These are phyloP conservation scores for Ceratothoa steindachneri DNA, from an alignment of 2,888 invertebrate species.

Conservation along the genomic window DNA sequence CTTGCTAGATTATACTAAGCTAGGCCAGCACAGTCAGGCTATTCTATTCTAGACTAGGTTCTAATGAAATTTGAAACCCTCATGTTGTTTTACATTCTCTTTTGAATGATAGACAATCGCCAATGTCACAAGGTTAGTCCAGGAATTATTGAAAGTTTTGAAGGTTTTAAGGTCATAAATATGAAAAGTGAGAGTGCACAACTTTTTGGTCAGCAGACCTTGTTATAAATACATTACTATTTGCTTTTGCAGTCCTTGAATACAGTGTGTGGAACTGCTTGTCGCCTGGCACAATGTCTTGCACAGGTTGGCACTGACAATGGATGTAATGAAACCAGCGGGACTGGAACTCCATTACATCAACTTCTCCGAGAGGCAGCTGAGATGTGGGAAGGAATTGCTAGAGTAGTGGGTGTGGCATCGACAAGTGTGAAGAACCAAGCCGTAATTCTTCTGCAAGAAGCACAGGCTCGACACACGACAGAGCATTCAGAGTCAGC, in stretches of 20 bases:
- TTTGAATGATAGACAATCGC: too few species aligned
- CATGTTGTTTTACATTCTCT: too few species aligned
- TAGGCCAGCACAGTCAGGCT: too few species aligned
- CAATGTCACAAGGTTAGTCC: too few species aligned
- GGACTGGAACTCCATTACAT: neutral
- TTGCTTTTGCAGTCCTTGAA: conserved; percentile 36
- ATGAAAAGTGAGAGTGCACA: too few species aligned
- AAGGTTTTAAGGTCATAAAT: too few species aligned
- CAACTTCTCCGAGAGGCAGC: conserved; percentile 27
- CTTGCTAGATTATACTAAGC: too few species aligned
- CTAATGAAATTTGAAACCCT: too few species aligned
- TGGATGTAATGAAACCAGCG: conserved; percentile 7
- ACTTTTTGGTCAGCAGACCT: too few species aligned
- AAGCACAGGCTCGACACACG: conserved; percentile 20
- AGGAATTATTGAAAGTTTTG: too few species aligned
- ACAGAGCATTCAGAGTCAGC: conserved; percentile 8
- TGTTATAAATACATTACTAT: too few species aligned
- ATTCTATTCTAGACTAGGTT: too few species aligned
- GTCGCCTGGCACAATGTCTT: conserved; percentile 35
- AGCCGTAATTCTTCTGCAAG: conserved; percentile 29
- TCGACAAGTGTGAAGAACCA: conserved; percentile 35
- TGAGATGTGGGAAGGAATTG: conserved; percentile 37
- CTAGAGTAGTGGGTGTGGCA: conserved; percentile 34
- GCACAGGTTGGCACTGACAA: conserved; percentile 25
- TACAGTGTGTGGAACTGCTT: conserved; percentile 39